Base-by-base conservation (phyloP, 2,888 invertebrate genomes). In the Brassicogethes aeneus region DNA sequence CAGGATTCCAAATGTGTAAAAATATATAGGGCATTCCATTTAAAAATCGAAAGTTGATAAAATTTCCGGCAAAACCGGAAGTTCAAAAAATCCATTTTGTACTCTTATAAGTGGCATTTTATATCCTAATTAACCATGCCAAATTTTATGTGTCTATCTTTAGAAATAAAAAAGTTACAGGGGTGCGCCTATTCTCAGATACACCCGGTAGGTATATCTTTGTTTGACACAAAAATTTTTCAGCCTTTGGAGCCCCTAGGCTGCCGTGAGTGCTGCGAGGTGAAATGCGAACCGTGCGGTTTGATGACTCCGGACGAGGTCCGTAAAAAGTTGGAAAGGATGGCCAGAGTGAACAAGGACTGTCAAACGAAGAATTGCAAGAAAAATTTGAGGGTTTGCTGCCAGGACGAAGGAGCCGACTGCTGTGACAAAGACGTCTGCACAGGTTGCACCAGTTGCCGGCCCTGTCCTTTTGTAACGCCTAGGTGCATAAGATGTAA, bases 401-500 rank as follows among this genome's bases (percentile, higher is more conserved):
- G 23, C 23, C n/a, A n/a, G n/a, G 23, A 10, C 5, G 5, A 5
- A 10, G 5, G 5, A 10, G 23, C 23, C 23, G 5, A 10, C 23
- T 23, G 23, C 10, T 23, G 23, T 10, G 23, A 23, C 23, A 5
- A 10, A 5, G 5, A 10, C 10, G 5, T 10, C 23, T 23, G 23
- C 23, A 10, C 5, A 5, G 5, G 5, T 10, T 23, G 23, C 23
- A 7, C 5, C 23, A 23, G 10, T 5, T 23, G 23, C 23, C 5
- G 10, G 23, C 23, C 23, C 5, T 23, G 23, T 10, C 23, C 10
- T 10, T 23, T 7, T 10, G 5, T 10, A 10, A n/a, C 43, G 46
- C n/a, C 38, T 16, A 37, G 58, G 39, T 58, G 58, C 35, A n/a
- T 46, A 50, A 39, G 57, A 55, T 50, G 59, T 58, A 47, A 37